A percentile compares a stretch with the other conserved stretches of the same genome.
These are phyloP conservation scores for Ciconia boyciana DNA, from an alignment of 2,113 vertebrate species.

Conservation along the genomic window DNA sequence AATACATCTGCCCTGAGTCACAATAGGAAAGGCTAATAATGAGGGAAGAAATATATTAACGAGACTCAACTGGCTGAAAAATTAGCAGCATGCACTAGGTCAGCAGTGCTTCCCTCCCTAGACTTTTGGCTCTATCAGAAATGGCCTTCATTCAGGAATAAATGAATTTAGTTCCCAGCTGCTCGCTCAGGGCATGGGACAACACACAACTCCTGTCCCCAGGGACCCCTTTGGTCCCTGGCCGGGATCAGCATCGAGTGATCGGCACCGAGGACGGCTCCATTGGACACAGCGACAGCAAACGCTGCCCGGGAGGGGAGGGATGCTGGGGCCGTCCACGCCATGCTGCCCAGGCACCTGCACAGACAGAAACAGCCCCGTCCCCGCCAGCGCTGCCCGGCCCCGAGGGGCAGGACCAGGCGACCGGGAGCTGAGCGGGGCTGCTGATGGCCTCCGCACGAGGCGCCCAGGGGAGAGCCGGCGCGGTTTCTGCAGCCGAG, in stretches of 20 bases:
- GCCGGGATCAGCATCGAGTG: fast-evolving
- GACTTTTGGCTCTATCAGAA: background rate
- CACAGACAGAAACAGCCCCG: no score
- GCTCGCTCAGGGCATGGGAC: background rate
- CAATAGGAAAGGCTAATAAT: background rate
- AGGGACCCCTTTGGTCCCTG: background rate
- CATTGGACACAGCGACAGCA: background rate
- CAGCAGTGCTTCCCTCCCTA: background rate
- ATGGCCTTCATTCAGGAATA: background rate
- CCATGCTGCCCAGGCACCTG: background rate
- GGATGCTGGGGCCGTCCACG: background rate
- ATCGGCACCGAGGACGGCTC: fast-evolving
- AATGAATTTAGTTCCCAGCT: background rate
- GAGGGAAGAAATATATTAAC: background rate
- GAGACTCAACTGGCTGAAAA: background rate
- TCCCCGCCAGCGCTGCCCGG: background rate
- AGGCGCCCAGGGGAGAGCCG: background rate
- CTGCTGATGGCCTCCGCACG: no score
- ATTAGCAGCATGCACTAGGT: background rate
- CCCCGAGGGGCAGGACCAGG: background rate
- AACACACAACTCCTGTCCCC: background rate
- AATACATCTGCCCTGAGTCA: background rate
- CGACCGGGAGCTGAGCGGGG: background rate
- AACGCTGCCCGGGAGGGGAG: background rate
- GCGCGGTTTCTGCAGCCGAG: background rate